Evolutionary conservation across 2,113 vertebrate species (phyloP), one percentile per base, ranked within the genome.

Genomic region (Centropristis striata): DNA sequence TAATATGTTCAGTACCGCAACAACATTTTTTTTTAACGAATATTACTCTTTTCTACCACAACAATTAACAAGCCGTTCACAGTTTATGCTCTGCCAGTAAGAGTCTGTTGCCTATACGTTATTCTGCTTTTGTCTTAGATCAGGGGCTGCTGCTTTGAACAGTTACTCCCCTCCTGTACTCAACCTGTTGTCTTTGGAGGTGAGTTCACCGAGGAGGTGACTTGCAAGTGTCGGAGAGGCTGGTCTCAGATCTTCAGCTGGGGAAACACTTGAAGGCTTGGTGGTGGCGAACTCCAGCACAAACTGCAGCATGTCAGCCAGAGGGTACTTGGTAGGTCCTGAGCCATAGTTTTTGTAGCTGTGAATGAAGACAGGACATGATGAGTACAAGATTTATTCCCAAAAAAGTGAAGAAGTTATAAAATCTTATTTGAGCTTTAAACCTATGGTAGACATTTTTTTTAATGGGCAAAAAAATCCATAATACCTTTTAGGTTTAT

Each of bases 331-430:
- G 28, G 89, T 74, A 0, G 96, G 94, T 18, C 98, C 98, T 0
- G 98, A 99, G 88, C 98, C 98, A 0, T 97, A 99, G 37, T 96
- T 95, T 90, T 96, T 95, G 81, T 99, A 99, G 88, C 98, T 99
- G 70, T 1, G 6, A 66, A 60, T 11, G 49, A 42, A 76, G 14
- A 51, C 1, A 32, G 32, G 18, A 57, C 14, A 53, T 4, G 18
- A 23, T 71, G 7, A 21, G 0, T 9, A 1, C 9, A 37, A 3
- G 2, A 60, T 2, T 11, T n/a, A n/a, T n/a, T 53, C 16, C 2
- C 13, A 14, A 16, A n/a, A 4, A 41, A 2, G 21, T 12, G 6
- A 15, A 20, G 1, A 59, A 11, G 12, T 15, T 47, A 28, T 3
- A 11, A 32, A 32, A 39, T 39, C 37, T 8, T 36, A 36, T 36